Base-by-base conservation (phyloP, 2,888 invertebrate genomes). In the Liopterus haemorrhoidalis region DNA sequence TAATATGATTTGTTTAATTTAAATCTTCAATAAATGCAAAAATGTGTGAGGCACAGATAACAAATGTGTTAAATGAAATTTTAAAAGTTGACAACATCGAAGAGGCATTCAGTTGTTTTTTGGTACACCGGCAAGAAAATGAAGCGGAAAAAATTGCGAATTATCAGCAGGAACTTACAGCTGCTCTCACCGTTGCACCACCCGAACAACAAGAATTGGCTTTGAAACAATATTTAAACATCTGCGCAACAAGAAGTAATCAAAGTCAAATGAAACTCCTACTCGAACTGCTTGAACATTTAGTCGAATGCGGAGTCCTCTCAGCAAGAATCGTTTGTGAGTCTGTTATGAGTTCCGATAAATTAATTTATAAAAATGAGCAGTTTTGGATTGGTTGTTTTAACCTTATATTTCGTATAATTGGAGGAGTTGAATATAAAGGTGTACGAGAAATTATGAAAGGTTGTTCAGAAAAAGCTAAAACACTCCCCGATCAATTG, bases 401-500 rank as follows among this genome's bases (percentile, higher is more conserved):
- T 64, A 76, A 77, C 54, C 71, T 95, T 3, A 82, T 96, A 41
- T 76, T 85, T 54, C 82, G 81, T 64, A 82, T 93, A 30, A 88
- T 96, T 58, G 85, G 85, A 25, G 85, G 88, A 45, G 94, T 95
- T 1, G 93, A 95, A 67, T 96, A 96, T 64, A 96, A 96, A 71
- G 95, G 91, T 11, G 91, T 92, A 1, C 71, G 91, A 54, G 91
- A 91, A 73, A 86, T 92, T 46, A 89, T 92, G 88, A 91, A 89
- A 74, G 81, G 82, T 31, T 91, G 90, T 58, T 78, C 91, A 57
- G 94, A 95, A 60, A 93, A 91, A 69, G 85, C 89, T 0, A 82
- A 85, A 56, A 79, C 80, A 33, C 76, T 95, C 51, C 91, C 93
- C 2, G 72, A 81, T 4, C 77, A 78, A 56, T 72, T 91, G 39